These are phyloP conservation scores for Oreamnos americanus DNA, from an alignment of 2,113 vertebrate genomes.

Conservation along the genomic window DNA sequence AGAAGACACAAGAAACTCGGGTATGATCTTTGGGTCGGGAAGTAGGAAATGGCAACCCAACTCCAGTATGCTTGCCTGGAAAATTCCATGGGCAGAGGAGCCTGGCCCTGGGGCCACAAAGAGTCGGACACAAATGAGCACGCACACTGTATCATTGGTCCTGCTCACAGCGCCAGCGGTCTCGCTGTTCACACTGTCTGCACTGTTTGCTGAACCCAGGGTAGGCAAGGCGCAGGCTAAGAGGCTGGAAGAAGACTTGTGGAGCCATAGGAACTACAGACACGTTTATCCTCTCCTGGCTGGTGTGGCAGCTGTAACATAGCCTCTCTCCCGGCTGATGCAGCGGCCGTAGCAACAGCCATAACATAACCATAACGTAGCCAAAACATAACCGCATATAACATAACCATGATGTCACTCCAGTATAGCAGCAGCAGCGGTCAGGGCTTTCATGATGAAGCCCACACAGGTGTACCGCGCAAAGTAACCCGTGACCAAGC, in stretches of 20 bases:
- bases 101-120: background rate
- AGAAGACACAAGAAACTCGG: background rate
- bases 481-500: background rate
- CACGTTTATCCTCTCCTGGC: background rate
- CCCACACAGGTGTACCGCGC: background rate
- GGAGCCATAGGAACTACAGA: background rate
- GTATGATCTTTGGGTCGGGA: background rate
- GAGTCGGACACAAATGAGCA: background rate
- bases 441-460: background rate
- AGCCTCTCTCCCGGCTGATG: background rate
- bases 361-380: background rate
- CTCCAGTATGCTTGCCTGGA: background rate
- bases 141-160: background rate
- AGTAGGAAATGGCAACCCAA: background rate
- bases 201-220: background rate
- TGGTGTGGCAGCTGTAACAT: background rate
- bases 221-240: background rate
- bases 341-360: background rate
- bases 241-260: background rate
- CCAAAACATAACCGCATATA: background rate
- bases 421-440: background rate
- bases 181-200: fast-evolving
- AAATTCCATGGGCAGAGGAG: background rate
- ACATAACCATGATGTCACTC: background rate
- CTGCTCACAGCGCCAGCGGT: background rate